A percentile compares a stretch with the other conserved stretches of the same genome.
Conservation (phyloP, 2,113 vertebrate genomes). For the Australoheros scitulus region DNA sequence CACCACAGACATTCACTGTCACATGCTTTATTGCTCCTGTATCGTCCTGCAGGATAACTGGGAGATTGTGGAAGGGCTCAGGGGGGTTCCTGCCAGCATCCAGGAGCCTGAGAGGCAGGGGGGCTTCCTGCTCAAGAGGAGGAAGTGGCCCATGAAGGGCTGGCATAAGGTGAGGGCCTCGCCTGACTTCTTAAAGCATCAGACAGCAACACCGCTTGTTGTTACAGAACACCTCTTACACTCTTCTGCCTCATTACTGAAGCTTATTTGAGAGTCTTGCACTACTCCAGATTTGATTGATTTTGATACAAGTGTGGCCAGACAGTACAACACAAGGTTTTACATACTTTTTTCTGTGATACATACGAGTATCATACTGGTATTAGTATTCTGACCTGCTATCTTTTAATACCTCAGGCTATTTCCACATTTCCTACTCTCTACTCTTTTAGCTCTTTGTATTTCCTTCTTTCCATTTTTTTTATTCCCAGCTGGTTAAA, state of each 20-base stretch:
- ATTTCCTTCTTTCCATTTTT: slow-evolving; percentile 46
- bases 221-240: not conserved
- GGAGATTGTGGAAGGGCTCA: slow-evolving; percentile 94
- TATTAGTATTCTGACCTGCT: not conserved
- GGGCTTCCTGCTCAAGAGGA: slow-evolving; percentile 93
- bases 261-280: not conserved
- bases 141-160: slow-evolving; percentile 98
- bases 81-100: slow-evolving; percentile 82
- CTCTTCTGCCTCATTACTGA: not conserved
- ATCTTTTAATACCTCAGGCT: slow-evolving; percentile 28
- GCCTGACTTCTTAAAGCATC: not conserved
- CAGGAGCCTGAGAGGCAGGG: slow-evolving; percentile 89
- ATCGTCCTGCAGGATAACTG: slow-evolving; percentile 88
- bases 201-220: not conserved
- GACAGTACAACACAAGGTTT: not conserved
- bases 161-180: slow-evolving; percentile 92
- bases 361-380: not conserved
- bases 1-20: not conserved
- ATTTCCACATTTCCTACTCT: slow-evolving; percentile 33
- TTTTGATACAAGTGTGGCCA: not conserved
- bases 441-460: slow-evolving; percentile 3
- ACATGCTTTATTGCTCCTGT: not conserved
- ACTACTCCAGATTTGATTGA: not conserved
- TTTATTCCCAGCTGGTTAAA: slow-evolving; percentile 23
- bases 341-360: not conserved